Conservation (phyloP, 2,113 vertebrate genomes). For the Sitta europaea region DNA sequence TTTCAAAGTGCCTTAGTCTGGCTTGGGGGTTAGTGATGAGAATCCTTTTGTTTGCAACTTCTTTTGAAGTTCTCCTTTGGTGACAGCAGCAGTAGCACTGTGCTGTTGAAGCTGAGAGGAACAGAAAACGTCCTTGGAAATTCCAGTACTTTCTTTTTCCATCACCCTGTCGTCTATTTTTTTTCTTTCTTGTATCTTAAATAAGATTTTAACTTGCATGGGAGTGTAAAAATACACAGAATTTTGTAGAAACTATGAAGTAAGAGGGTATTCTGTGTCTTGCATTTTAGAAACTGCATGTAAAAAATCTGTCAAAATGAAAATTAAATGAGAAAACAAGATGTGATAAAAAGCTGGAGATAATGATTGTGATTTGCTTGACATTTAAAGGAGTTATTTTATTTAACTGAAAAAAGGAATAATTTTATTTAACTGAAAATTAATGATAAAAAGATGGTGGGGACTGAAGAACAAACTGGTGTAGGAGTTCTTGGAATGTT, state of each 20-base stretch:
- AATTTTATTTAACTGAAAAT: neutral
- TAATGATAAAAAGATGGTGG: neutral
- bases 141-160: neutral
- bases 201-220: neutral
- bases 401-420: neutral
- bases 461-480: neutral
- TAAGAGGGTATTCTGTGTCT: neutral
- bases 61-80: neutral
- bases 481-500: neutral
- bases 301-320: neutral
- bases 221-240: neutral
- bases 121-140: neutral
- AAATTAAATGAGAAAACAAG: neutral
- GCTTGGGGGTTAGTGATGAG: neutral
- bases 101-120: neutral
- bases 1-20: neutral
- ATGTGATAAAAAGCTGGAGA: neutral
- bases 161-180: neutral
- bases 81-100: neutral
- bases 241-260: neutral
- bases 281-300: neutral
- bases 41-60: neutral
- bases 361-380: neutral
- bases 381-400: neutral
- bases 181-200: neutral